Percentiles rank a stretch among this genome's conserved stretches.
These are phyloP conservation scores for Araneus ventricosus DNA, from an alignment of 1,140 invertebrate species.

Conservation along the genomic window DNA sequence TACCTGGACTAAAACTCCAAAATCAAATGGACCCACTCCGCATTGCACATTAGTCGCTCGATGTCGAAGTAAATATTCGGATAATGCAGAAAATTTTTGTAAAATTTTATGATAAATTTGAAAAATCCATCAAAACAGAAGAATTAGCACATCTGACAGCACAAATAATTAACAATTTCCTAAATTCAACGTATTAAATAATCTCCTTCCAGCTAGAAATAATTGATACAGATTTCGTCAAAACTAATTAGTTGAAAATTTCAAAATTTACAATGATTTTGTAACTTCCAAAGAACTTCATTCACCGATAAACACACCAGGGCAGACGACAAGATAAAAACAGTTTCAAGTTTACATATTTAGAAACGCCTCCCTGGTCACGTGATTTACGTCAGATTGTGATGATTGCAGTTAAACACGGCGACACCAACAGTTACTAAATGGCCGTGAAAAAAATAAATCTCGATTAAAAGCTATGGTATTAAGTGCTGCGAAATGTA, in stretches of 20 bases:
- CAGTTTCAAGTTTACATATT: constrained; percentile 29
- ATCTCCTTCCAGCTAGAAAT: neutral
- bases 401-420: constrained; percentile 24
- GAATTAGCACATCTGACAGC: neutral
- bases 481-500: neutral
- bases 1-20: constrained; percentile 28
- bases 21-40: neutral
- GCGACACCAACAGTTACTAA: neutral
- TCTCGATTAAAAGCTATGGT: neutral
- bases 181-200: neutral
- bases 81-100: neutral
- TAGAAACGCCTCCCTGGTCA: constrained; percentile 46
- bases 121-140: constrained; percentile 2
- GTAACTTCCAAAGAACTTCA: neutral
- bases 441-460: constrained; percentile 6
- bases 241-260: neutral
- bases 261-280: constrained; percentile 4
- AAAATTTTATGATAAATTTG: neutral
- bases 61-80: constrained; percentile 23
- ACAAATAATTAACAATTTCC: neutral
- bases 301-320: neutral
- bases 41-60: neutral
- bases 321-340: neutral
- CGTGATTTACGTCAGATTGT: constrained; percentile 46
- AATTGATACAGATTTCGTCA: neutral